Percentiles rank a stretch among this genome's conserved stretches.
phyloP scores from a whole-genome alignment of 2,888 invertebrate species.

The Argyresthia goedartella region DNA sequence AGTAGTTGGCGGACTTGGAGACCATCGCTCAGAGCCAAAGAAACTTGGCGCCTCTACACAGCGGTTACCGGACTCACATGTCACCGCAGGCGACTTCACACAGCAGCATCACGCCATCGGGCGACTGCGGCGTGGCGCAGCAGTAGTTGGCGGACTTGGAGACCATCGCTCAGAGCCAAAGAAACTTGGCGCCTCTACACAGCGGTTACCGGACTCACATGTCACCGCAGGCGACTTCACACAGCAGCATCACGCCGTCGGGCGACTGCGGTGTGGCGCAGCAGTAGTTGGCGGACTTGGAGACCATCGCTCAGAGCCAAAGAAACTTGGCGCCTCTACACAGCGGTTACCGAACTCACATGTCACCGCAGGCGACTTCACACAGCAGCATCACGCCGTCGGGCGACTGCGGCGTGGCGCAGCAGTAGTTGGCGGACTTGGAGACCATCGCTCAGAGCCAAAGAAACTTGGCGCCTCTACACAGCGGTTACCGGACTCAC shows the following conservation, averaged over 20 bases:
- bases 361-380: constrained; percentile 90
- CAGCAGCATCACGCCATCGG: constrained; percentile 86
- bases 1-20: constrained; percentile 98
- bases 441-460: too few species aligned
- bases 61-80: too few species aligned
- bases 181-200: too few species aligned
- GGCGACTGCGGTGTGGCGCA: constrained; percentile 77
- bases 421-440: constrained; percentile 98
- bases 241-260: constrained; percentile 89
- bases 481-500: constrained; percentile 75
- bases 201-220: neutral
- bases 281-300: constrained; percentile 98
- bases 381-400: constrained; percentile 92
- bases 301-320: too few species aligned
- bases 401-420: constrained; percentile 75
- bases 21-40: too few species aligned
- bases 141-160: constrained; percentile 99
- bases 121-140: constrained; percentile 75
- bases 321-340: too few species aligned
- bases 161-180: too few species aligned
- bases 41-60: too few species aligned
- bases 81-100: constrained; percentile 97
- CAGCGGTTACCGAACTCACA: neutral
- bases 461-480: too few species aligned
- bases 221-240: constrained; percentile 93